Evolutionary conservation across 2,888 invertebrate genomes (phyloP).

Genomic region (Labia minor): DNA sequence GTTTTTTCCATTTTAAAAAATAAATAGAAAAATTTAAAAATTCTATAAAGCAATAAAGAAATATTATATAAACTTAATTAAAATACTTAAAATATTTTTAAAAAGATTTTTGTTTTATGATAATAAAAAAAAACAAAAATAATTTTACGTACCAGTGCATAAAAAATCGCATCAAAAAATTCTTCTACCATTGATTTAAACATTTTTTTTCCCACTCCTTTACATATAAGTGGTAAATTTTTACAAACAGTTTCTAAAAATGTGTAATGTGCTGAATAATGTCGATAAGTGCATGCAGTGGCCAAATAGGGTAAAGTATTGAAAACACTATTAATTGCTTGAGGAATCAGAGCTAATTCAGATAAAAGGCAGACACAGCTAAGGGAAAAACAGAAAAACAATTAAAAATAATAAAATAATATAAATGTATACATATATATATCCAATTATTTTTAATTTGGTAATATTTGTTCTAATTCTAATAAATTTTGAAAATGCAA

Average conservation of each 20-base stretch:
- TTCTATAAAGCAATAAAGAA: no score
- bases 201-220: slow-evolving; percentile 39
- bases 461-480: no score
- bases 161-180: slow-evolving; percentile 41
- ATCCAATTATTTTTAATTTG: no score
- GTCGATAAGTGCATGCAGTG: slow-evolving; percentile 35
- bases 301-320: slow-evolving; percentile 36
- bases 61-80: no score
- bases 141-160: slow-evolving; percentile 37
- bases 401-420: slow-evolving; percentile 13
- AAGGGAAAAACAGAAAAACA: slow-evolving; percentile 24
- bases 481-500: no score
- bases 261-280: slow-evolving; percentile 41
- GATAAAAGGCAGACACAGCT: slow-evolving; percentile 39
- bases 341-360: slow-evolving; percentile 36
- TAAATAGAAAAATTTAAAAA: no score
- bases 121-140: not conserved
- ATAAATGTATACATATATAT: not conserved
- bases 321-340: slow-evolving; percentile 31
- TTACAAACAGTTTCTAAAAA: slow-evolving; percentile 42
- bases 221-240: slow-evolving; percentile 39
- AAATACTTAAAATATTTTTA: no score
- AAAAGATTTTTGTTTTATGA: no score
- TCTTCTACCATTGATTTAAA: slow-evolving; percentile 40
- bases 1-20: no score